A percentile compares a stretch with the other conserved stretches of the same genome.
Evolutionary conservation across 2,797 vertebrate genomes (phyloP).

Genomic region (Chiroxiphia lanceolata): DNA sequence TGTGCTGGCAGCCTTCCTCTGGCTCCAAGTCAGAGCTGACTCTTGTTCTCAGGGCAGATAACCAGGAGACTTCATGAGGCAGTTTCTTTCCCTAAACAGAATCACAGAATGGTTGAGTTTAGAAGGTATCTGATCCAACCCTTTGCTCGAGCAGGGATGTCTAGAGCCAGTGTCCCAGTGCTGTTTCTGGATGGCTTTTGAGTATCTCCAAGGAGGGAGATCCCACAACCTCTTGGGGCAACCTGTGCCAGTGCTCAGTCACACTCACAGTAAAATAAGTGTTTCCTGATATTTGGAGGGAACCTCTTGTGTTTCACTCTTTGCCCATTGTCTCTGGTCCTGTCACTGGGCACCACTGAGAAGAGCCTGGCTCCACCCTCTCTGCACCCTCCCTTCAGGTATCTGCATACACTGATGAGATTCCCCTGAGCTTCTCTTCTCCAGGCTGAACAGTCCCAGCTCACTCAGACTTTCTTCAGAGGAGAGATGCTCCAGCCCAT

Average conservation of each 20-base stretch:
- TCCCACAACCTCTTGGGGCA: background rate
- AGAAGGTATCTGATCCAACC: background rate
- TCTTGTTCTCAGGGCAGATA: background rate
- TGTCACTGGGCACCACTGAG: background rate
- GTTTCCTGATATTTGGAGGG: background rate
- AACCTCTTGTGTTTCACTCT: background rate
- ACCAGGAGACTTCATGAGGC: background rate
- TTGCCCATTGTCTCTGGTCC: background rate
- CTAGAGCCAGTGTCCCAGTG: background rate
- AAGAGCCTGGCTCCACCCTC: background rate
- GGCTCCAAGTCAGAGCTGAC: background rate
- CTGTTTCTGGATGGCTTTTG: background rate
- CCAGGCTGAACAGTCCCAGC: background rate
- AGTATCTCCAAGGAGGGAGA: background rate
- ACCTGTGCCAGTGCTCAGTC: background rate
- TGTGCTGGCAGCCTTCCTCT: background rate
- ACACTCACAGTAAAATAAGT: background rate
- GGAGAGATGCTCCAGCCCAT: background rate
- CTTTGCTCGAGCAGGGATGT: background rate
- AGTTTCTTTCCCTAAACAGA: background rate
- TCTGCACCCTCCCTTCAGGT: background rate
- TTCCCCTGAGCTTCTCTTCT: background rate
- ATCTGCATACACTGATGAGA: background rate
- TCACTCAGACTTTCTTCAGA: background rate
- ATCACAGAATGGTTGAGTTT: background rate